Evolutionary conservation across 1,140 invertebrate species (phyloP), one percentile per base, ranked within the genome.

Genomic region (Sitodiplosis mosellana): DNA sequence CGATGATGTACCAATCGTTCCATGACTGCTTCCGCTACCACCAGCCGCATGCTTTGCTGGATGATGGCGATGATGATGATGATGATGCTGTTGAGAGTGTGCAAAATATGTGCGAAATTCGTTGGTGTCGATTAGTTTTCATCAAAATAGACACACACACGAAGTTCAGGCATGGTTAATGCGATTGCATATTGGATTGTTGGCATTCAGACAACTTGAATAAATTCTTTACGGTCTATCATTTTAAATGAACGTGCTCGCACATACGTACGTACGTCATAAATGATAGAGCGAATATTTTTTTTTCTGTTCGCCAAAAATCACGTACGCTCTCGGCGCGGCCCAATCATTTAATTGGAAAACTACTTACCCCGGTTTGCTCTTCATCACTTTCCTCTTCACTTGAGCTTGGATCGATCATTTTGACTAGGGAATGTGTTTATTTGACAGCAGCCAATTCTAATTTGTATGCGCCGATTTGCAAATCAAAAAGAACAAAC

Each of bases 371-470:
- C 63, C 72, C 65, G 70, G 75, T 71, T 54, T 80, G 76, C 62
- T 87, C 84, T 65, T 87, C 84, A 52, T 88, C 85, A 55, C 77
- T 84, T 59, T 88, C 85, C 61, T 87, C 83, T 64, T 88, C 85
- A 44, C 84, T 87, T 56, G 84, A 87, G 64, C 83, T 87, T 52
- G 85, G 85, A 61, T 88, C 84, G 66, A 88, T 88, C 85, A 88
- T 88, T 52, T 55, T 70, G 55, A 6, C 10, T 27, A 10, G 27
- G 27, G 27, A 27, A 27, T 27, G 27, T 27, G 27, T 27, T 27
- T 27, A 27, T 27, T 27, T 27, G 27, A 27, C 27, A 27, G 27
- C 27, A 27, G 27, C 27, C 27, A 27, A 27, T 27, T 27, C 27
- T 27, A 27, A 27, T 27, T 27, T 10, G 27, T 27, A 27, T 27